Evolutionary conservation across 1,140 invertebrate species (phyloP), one percentile per base, ranked within the genome.

Genomic region (Chrysoperla carnea): DNA sequence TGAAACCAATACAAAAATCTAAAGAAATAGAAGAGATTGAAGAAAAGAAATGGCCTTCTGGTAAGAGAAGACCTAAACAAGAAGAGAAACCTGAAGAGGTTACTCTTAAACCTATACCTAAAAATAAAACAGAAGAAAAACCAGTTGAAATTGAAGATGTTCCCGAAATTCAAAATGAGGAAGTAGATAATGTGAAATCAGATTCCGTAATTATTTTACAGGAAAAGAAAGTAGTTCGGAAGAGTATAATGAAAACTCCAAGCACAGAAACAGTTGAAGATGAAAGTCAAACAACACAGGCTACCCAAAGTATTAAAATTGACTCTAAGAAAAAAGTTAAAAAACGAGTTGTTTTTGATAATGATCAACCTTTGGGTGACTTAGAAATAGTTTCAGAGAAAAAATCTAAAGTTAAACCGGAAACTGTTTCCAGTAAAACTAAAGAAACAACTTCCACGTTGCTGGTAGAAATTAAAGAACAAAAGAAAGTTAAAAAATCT

Each of bases 301-400:
- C 58, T 52, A 50, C 57, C 52, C 51, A 48, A 58, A 52, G 67
- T 44, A 61, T 70, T 45, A 65, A 67, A 44, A 49, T 68, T 23
- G 55, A 62, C 12, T 71, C 68, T 1, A 67, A 69, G 48, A 62
- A 61, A 48, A 57, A 60, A 44, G 54, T 61, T 27, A 52, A 56
- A 29, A 50, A 58, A 6, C 50, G 62, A 12, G 49, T 63, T 5
- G 50, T 61, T 7, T 50, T 53, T 45, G 50, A 50, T 8, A 61
- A 67, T 37, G 63, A 67, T 44, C 64, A 61, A 42, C 68, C 65
- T n/a, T 45, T 72, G 14, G 64, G 65, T n/a, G 69, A 72, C 50
- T 49, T 71, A 23, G 69, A 73, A 53, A 61, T 71, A 5, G 62
- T 67, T 23, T 62, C 60, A 9, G 53, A 59, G 45, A 66, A 66